phyloP scores from a whole-genome alignment of 2,797 vertebrate species.

The Pelodytes ibericus region DNA sequence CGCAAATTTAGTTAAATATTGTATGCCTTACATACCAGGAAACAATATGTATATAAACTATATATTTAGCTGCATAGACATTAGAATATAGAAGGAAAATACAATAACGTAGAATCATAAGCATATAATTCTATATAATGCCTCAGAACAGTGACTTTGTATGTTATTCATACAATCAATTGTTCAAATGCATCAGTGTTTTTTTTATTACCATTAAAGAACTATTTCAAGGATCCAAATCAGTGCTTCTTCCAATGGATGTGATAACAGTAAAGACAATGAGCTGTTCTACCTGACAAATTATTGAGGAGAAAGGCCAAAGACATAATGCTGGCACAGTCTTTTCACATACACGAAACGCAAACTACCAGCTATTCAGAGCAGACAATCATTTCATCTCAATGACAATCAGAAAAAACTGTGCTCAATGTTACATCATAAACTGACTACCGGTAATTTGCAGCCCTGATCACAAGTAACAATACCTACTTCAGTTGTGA shows the following conservation, averaged over 20 bases:
- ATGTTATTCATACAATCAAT: neutral
- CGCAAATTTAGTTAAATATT: too few relatives aligned
- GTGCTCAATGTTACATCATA: too few relatives aligned
- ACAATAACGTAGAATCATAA: too few relatives aligned
- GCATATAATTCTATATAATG: too few relatives aligned
- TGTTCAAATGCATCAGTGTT: neutral
- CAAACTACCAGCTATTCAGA: constrained; percentile 1
- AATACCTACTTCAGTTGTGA: too few relatives aligned
- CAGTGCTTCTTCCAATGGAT: too few relatives aligned
- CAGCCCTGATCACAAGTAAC: too few relatives aligned
- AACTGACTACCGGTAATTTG: too few relatives aligned
- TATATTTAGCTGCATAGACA: too few relatives aligned
- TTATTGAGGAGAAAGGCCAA: neutral
- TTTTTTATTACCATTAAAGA: neutral
- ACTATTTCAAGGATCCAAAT: neutral
- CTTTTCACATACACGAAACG: neutral
- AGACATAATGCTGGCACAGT: neutral
- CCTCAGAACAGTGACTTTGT: neutral
- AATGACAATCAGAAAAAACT: neutral
- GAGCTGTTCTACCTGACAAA: neutral
- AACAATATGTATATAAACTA: too few relatives aligned
- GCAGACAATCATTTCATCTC: neutral
- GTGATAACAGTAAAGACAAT: neutral
- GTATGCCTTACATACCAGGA: too few relatives aligned
- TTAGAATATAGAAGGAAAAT: too few relatives aligned